Base-by-base conservation (phyloP, 1,140 invertebrate genomes). In the Plodia interpunctella region DNA sequence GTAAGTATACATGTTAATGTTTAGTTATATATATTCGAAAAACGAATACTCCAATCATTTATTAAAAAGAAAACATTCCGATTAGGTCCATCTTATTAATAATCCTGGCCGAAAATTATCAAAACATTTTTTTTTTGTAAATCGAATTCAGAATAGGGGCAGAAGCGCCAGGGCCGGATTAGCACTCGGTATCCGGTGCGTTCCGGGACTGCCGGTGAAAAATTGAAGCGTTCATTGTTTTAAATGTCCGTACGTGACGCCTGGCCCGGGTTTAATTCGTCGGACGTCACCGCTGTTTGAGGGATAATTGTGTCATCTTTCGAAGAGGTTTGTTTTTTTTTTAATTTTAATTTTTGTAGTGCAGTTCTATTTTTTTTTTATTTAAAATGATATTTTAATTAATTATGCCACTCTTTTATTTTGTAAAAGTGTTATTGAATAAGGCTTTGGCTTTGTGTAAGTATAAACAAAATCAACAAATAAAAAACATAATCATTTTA, bases 151-250 rank as follows among this genome's bases (percentile, higher is more conserved):
- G 78, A 83, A 80, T 82, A 79, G 52, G 62, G 11, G 55, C 61
- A 10, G 35, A 49, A 55, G 60, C n/a, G 55, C 52, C 63, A 56
- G 52, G 59, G 62, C 60, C 18, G 82, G 80, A 85, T 87, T 85
- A 85, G 74, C 71, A 63, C 19, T 53, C 58, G 59, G 67, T 74
- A 70, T 76, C 73, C 63, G 67, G 76, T 64, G 51, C 72, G 60
- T 53, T 53, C 68, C 57, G 66, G 55, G 30, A 38, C 60, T 53
- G 57, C 63, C 74, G 65, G 75, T 83, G 80, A 83, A 83, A 87
- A 87, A 87, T 87, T 87, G 78, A 87, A 80, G 63, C 74, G 72
- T 82, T 77, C 76, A 81, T 87, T 85, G 81, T 87, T 87, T 87
- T 85, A 82, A 87, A 87, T 85, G 79, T 76, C 68, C 72, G 70